Percentiles rank a stretch among this genome's conserved stretches.
phyloP scores from a whole-genome alignment of 2,888 invertebrate genomes.

The Rhaphigaster nebulosa region DNA sequence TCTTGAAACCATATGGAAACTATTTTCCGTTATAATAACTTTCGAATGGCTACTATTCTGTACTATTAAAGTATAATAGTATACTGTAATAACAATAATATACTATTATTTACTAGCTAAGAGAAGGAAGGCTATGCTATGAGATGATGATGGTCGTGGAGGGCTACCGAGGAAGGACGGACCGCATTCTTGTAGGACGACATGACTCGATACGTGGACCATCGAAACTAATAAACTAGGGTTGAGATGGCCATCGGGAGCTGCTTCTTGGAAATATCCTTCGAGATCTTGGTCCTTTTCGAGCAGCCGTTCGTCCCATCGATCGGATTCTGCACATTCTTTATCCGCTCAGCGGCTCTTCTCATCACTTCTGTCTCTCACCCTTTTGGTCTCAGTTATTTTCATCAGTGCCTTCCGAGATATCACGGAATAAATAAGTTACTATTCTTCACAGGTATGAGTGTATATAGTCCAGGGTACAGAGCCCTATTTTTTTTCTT shows the following conservation, averaged over 20 bases:
- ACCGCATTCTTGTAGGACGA: conserved; percentile 1
- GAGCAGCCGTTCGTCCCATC: neutral
- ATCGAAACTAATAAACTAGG: neutral
- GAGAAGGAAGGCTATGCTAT: too few species aligned
- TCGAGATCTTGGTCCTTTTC: neutral
- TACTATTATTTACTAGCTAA: too few species aligned
- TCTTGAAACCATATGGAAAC: too few species aligned
- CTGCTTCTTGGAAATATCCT: conserved; percentile 22
- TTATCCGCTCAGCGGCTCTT: neutral
- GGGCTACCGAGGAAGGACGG: neutral
- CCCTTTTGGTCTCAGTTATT: neutral
- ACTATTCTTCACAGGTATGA: too few species aligned
- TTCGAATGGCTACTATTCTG: too few species aligned
- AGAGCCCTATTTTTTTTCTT: too few species aligned
- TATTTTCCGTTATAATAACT: too few species aligned
- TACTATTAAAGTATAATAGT: too few species aligned
- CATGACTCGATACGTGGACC: neutral
- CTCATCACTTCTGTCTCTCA: neutral
- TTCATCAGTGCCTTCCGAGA: neutral
- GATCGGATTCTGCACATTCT: conserved; percentile 16
- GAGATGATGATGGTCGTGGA: conserved; percentile 1
- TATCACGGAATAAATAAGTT: neutral
- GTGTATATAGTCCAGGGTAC: too few species aligned
- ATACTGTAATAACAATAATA: too few species aligned
- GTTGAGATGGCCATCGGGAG: neutral